phyloP scores from a whole-genome alignment of 2,113 vertebrate genomes.

The Tamias sibiricus region DNA sequence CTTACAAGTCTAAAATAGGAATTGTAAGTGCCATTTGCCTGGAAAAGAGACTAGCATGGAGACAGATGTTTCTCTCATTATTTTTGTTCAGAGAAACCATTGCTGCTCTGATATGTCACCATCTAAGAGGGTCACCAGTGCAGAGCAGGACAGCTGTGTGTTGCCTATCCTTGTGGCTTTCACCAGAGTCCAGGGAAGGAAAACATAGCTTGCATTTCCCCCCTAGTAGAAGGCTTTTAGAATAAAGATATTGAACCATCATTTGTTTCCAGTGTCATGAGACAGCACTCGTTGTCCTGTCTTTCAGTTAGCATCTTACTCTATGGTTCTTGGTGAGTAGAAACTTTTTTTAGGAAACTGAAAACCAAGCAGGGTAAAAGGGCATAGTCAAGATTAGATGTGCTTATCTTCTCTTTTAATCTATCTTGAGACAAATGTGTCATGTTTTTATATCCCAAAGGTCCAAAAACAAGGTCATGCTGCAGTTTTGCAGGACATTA shows the following conservation, averaged over 20 bases:
- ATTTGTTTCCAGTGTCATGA: not conserved
- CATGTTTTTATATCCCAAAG: not conserved
- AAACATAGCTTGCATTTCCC: not conserved
- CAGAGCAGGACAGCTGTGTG: slow-evolving; percentile 66
- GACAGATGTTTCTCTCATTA: slow-evolving; percentile 80
- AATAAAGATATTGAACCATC: not conserved
- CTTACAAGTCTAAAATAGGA: slow-evolving; percentile 61
- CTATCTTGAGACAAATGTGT: not conserved
- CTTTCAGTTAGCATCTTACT: not conserved
- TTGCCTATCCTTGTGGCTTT: slow-evolving; percentile 58
- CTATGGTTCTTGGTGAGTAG: not conserved
- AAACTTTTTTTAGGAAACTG: not conserved
- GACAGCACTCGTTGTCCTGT: not conserved
- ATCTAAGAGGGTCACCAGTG: slow-evolving; percentile 40
- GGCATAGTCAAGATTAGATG: not conserved
- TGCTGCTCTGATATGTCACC: slow-evolving; percentile 50
- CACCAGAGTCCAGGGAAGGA: slow-evolving; percentile 1
- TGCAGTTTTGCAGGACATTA: not conserved
- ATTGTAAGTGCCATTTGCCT: slow-evolving; percentile 72
- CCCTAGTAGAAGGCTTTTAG: slow-evolving; percentile 8
- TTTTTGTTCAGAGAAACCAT: slow-evolving; percentile 69
- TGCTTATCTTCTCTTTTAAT: not conserved
- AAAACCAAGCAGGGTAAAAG: not conserved
- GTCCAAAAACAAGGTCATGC: not conserved
- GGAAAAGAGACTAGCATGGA: slow-evolving; percentile 64